These are phyloP conservation scores for Pseudomugil tenellus DNA, from an alignment of 2,797 vertebrate species.

Conservation along the genomic window DNA sequence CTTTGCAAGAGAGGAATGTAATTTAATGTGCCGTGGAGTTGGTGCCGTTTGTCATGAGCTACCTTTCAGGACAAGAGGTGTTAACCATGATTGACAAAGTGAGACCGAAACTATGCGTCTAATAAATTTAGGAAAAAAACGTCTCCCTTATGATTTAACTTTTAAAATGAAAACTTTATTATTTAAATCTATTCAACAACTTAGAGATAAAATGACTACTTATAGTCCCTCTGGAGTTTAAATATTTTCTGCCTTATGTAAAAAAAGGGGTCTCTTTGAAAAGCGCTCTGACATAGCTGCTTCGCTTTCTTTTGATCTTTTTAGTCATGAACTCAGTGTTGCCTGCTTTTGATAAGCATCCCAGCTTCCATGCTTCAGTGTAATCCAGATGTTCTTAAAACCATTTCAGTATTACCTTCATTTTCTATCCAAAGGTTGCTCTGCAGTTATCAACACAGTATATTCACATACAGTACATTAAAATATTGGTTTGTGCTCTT, in stretches of 20 bases:
- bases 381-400: slow-evolving; percentile 35
- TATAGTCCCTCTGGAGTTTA: slow-evolving; percentile 22
- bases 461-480: slow-evolving; percentile 14
- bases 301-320: slow-evolving; percentile 21
- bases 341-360: slow-evolving; percentile 16
- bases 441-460: slow-evolving; percentile 19
- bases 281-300: not conserved
- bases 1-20: slow-evolving; percentile 41
- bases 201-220: slow-evolving; percentile 29
- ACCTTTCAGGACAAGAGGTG: slow-evolving; percentile 57
- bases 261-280: slow-evolving; percentile 13
- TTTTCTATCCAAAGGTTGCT: slow-evolving; percentile 37
- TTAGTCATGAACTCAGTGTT: slow-evolving; percentile 32
- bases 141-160: not conserved
- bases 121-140: slow-evolving; percentile 15
- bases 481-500: slow-evolving; percentile 25
- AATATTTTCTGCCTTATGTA: slow-evolving; percentile 23
- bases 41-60: slow-evolving; percentile 53
- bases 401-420: slow-evolving; percentile 62
- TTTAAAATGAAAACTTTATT: not conserved
- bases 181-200: slow-evolving; percentile 10
- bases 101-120: slow-evolving; percentile 23
- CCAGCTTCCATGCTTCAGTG: slow-evolving; percentile 28
- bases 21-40: slow-evolving; percentile 32
- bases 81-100: slow-evolving; percentile 20